A percentile compares a stretch with the other conserved stretches of the same genome.
Conservation (phyloP, 1,140 invertebrate species). For the Camponotus floridanus region DNA sequence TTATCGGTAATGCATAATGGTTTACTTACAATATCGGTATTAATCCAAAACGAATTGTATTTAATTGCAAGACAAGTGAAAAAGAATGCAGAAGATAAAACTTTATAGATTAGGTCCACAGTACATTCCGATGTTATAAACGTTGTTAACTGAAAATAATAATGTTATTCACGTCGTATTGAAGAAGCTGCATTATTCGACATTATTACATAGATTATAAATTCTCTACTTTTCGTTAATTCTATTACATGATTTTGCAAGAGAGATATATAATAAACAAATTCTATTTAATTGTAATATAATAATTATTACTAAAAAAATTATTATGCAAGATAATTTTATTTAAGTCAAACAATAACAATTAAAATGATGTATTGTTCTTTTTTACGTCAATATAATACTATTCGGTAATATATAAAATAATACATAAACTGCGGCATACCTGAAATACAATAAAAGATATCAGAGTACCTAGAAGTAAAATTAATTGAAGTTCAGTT, state of each 20-base stretch:
- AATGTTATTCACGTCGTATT: not conserved
- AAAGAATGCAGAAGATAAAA: conserved; percentile 20
- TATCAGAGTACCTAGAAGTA: not conserved
- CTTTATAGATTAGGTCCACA: not conserved
- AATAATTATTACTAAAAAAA: not conserved
- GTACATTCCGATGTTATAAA: conserved; percentile 17
- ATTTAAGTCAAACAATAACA: not conserved
- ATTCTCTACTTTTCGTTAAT: not conserved
- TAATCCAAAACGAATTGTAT: conserved; percentile 31
- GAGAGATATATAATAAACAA: not conserved
- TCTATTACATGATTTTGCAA: not conserved
- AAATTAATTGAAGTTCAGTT: not conserved
- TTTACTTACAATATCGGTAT: conserved; percentile 15
- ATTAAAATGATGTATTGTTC: not conserved
- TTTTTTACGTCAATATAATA: too few species aligned
- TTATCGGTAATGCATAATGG: not conserved
- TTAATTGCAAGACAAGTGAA: not conserved
- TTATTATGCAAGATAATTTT: too few species aligned
- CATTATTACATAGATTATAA: not conserved
- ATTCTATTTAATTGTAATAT: not conserved
- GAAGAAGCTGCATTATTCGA: not conserved
- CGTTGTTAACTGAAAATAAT: conserved; percentile 9
- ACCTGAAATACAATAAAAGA: conserved; percentile 36
- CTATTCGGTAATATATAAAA: too few species aligned
- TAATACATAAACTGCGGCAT: too few species aligned